A percentile compares a stretch with the other conserved stretches of the same genome.
Conservation (phyloP, 2,113 vertebrate genomes). For the Sphyrna mokarran region DNA sequence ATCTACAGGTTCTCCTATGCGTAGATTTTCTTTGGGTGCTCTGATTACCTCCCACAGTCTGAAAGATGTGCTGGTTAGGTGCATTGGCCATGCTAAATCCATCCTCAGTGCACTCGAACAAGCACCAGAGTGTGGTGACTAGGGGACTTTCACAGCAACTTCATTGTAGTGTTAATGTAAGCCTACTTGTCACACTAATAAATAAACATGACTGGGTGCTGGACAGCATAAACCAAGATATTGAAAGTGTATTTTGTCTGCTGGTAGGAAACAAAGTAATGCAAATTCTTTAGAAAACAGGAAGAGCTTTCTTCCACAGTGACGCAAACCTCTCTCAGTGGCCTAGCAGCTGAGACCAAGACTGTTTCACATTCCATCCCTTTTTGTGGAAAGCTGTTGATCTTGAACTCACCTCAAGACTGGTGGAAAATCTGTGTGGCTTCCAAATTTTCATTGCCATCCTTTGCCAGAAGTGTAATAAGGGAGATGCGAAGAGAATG, state of each 20-base stretch:
- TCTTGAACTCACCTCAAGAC: not conserved
- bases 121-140: too few species aligned
- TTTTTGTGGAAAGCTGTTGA: not conserved
- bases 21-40: too few species aligned
- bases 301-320: not conserved
- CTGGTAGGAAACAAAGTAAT: not conserved
- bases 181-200: too few species aligned
- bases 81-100: too few species aligned
- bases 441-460: not conserved
- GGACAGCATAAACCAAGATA: not conserved
- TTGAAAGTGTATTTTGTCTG: not conserved
- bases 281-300: not conserved
- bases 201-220: not conserved
- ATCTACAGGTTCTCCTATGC: too few species aligned
- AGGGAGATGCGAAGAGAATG: not conserved
- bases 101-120: too few species aligned
- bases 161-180: too few species aligned
- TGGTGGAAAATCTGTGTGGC: not conserved
- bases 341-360: not conserved
- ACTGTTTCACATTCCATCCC: not conserved
- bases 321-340: not conserved
- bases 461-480: not conserved
- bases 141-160: too few species aligned
- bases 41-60: too few species aligned
- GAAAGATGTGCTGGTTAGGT: too few species aligned